phyloP scores from a whole-genome alignment of 30 jellyfish, hydroid and myxozoan species.

The Cassiopea andromeda region DNA sequence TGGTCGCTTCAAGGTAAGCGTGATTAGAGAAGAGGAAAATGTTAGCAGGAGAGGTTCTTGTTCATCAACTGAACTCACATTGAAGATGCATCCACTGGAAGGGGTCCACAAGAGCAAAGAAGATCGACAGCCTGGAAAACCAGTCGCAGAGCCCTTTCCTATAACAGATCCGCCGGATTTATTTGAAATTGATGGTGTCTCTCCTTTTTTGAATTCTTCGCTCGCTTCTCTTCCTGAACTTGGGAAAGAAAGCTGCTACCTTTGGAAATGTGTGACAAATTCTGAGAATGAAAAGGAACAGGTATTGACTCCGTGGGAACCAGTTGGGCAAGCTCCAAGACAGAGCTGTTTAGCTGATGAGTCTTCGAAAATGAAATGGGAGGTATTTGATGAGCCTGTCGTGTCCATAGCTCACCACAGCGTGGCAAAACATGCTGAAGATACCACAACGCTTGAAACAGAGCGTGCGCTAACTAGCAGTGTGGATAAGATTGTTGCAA shows the following conservation, averaged over 20 bases:
- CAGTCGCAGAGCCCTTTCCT: not conserved
- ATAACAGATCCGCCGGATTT: not conserved
- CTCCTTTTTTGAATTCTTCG: not conserved
- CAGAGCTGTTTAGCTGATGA: not conserved
- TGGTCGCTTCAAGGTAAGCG: constrained; percentile 66
- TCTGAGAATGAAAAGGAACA: not conserved
- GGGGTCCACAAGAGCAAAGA: not conserved
- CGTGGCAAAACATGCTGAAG: not conserved
- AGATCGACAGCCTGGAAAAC: not conserved
- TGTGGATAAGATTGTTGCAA: not conserved
- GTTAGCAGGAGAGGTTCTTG: constrained; percentile 33
- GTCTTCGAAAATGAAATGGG: not conserved
- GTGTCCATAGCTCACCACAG: not conserved
- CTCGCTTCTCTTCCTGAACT: not conserved
- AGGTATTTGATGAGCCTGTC: not conserved
- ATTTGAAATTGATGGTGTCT: not conserved
- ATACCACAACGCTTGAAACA: not conserved
- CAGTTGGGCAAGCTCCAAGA: not conserved
- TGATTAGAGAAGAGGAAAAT: constrained; percentile 45
- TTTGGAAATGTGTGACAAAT: not conserved
- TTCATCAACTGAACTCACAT: constrained; percentile 38
- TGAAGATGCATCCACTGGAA: constrained; percentile 1
- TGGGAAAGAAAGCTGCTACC: not conserved
- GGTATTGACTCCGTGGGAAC: not conserved
- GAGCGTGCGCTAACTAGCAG: not conserved